phyloP scores from a whole-genome alignment of 2,888 invertebrate genomes.

The Lasioglossum leucozonium region DNA sequence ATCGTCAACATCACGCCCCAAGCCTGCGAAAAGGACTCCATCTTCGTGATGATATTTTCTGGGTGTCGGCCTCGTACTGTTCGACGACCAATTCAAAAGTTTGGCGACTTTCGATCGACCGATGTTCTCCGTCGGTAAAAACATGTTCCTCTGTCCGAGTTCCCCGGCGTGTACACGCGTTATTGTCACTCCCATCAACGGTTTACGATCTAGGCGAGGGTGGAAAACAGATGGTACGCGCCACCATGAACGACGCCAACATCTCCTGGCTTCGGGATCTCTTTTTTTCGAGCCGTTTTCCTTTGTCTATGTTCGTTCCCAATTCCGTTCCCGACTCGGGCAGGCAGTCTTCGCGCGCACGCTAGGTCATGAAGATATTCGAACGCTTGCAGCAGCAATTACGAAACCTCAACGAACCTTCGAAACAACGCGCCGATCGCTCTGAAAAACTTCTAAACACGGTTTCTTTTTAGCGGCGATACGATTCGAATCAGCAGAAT shows the following conservation, averaged over 20 bases:
- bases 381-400: not conserved
- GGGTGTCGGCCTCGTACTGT: conserved; percentile 63
- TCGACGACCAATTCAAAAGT: conserved; percentile 53
- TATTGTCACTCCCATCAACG: conserved; percentile 20
- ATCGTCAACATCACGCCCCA: conserved; percentile 45
- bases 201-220: conserved; percentile 21
- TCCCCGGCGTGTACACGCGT: conserved; percentile 14
- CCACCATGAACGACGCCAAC: conserved; percentile 11
- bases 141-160: conserved; percentile 3
- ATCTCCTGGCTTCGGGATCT: conserved; percentile 12
- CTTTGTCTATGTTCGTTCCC: conserved; percentile 3
- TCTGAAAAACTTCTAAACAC: not conserved
- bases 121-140: conserved; percentile 34
- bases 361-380: conserved; percentile 10
- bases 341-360: not conserved
- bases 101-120: conserved; percentile 42
- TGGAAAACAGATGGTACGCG: conserved; percentile 13
- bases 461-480: not conserved
- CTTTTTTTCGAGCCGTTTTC: not conserved
- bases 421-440: not conserved
- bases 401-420: not conserved
- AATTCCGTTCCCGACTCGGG: not conserved
- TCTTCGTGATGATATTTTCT: conserved; percentile 44
- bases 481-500: not conserved
- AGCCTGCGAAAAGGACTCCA: conserved; percentile 55